Evolutionary conservation across 2,113 vertebrate genomes (phyloP).

Genomic region (Dromiciops gliroides): DNA sequence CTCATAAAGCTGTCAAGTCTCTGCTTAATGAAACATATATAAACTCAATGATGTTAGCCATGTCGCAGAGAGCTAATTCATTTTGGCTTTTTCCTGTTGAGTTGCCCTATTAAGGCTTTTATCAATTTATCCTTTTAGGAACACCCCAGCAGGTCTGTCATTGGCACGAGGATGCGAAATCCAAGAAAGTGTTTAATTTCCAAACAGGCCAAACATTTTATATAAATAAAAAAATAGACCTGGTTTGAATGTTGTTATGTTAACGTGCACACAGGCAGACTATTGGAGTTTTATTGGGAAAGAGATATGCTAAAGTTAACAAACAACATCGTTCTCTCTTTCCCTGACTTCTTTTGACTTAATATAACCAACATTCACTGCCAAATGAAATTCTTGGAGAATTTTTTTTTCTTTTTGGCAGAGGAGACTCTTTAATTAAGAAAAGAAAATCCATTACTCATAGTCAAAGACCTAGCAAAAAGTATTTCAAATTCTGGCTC

Average conservation of each 20-base stretch:
- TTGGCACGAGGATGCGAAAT: conserved; percentile 74
- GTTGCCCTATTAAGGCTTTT: conserved; percentile 78
- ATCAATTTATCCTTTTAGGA: conserved; percentile 79
- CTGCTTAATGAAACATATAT: conserved; percentile 88
- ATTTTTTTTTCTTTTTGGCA: conserved; percentile 28
- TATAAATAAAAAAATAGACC: conserved; percentile 74
- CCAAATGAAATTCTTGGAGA: conserved; percentile 24
- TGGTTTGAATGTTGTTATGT: conserved; percentile 55
- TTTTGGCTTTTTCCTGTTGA: conserved; percentile 79
- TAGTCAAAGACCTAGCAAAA: conserved; percentile 6
- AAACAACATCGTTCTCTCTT: conserved; percentile 7
- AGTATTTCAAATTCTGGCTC: conserved; percentile 13
- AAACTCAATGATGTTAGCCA: conserved; percentile 85
- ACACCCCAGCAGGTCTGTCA: conserved; percentile 65
- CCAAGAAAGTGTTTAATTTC: conserved; percentile 81
- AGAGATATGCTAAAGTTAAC: conserved; percentile 50
- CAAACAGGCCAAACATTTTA: conserved; percentile 77
- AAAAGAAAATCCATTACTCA: conserved; percentile 40
- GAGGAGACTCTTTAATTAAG: conserved; percentile 2
- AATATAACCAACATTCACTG: neutral
- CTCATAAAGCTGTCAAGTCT: conserved; percentile 90
- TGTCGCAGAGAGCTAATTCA: conserved; percentile 84
- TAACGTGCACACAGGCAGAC: conserved; percentile 44
- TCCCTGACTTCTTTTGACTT: neutral
- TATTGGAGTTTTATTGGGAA: conserved; percentile 58